Conservation (phyloP, 35 echinoderm and acorn worm species). For the Strongylocentrotus purpuratus region DNA sequence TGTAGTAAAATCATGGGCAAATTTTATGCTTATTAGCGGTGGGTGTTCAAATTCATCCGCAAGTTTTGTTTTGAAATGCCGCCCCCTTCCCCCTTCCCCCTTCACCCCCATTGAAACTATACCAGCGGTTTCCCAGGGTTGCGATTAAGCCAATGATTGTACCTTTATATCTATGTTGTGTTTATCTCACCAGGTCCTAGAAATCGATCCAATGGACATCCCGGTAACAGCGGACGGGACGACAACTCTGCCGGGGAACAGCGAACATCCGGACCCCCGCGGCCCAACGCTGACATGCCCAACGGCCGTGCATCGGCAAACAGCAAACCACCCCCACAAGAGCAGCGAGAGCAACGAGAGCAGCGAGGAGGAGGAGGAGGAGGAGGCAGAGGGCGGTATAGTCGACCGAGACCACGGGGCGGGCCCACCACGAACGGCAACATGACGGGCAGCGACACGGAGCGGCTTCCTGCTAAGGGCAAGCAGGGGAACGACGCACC, state of each 20-base stretch:
- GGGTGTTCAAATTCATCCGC: too few species aligned
- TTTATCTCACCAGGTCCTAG: not conserved
- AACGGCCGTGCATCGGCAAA: not conserved
- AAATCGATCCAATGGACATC: slow-evolving; percentile 21
- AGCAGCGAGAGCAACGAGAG: slow-evolving; percentile 26
- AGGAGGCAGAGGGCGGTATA: slow-evolving; percentile 17
- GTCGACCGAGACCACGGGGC: not conserved
- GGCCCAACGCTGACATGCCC: not conserved
- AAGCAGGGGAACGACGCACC: not conserved
- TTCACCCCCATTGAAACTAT: too few species aligned
- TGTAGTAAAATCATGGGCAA: too few species aligned
- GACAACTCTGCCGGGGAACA: slow-evolving; percentile 41
- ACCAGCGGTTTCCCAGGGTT: too few species aligned
- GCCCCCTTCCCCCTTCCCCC: too few species aligned
- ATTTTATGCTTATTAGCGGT: too few species aligned
- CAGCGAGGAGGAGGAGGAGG: not conserved
- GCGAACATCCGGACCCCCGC: not conserved
- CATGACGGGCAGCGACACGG: slow-evolving; percentile 44
- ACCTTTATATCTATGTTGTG: not conserved
- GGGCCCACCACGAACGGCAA: slow-evolving; percentile 48
- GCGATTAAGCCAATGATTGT: too few species aligned
- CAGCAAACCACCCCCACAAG: slow-evolving; percentile 28
- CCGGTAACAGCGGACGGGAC: not conserved
- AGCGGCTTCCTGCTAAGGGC: not conserved
- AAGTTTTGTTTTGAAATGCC: too few species aligned